These are phyloP conservation scores for Turnix velox DNA, from an alignment of 2,113 vertebrate genomes.

Conservation along the genomic window DNA sequence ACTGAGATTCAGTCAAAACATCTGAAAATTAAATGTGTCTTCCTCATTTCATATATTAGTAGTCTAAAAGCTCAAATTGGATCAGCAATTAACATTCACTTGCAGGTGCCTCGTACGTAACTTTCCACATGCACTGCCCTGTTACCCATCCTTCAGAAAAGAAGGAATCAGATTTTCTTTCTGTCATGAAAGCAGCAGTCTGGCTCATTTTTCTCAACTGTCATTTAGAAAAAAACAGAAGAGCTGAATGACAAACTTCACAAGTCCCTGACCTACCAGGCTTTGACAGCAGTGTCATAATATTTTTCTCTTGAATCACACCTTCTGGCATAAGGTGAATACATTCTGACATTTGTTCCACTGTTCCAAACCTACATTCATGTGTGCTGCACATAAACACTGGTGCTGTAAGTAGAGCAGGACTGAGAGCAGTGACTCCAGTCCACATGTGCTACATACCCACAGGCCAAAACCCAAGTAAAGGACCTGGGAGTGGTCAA, in stretches of 20 bases:
- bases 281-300: slow-evolving; percentile 51
- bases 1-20: neutral
- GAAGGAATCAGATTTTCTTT: neutral
- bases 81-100: neutral
- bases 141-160: neutral
- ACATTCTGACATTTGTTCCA: slow-evolving; percentile 5
- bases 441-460: neutral
- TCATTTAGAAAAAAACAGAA: slow-evolving; percentile 11
- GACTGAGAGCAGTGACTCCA: neutral
- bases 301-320: neutral
- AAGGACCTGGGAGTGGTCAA: neutral
- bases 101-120: neutral
- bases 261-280: neutral
- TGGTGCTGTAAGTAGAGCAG: neutral
- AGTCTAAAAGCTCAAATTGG: neutral
- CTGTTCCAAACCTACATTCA: neutral
- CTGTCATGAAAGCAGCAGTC: neutral
- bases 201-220: neutral
- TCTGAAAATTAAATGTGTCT: neutral
- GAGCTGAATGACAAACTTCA: slow-evolving; percentile 15
- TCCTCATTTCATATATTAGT: neutral
- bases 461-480: neutral
- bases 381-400: neutral
- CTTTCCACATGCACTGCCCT: neutral
- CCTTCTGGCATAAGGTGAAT: slow-evolving; percentile 35